Evolutionary conservation across 2,888 invertebrate genomes (phyloP).

Genomic region (Mythimna lalbum): DNA sequence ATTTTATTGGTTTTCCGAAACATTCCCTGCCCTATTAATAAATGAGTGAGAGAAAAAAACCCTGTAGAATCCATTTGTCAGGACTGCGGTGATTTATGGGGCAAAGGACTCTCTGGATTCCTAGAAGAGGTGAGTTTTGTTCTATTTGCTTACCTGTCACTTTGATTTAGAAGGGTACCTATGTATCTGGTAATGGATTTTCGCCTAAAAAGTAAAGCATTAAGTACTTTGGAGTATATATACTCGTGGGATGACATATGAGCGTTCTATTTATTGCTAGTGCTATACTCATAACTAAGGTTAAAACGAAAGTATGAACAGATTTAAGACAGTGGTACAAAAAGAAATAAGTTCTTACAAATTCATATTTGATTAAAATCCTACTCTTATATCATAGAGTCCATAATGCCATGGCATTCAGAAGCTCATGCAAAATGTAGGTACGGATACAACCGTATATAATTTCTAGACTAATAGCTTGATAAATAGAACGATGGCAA

Average conservation of each 20-base stretch:
- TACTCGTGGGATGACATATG: not conserved
- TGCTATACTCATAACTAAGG: no score
- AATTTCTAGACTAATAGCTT: conserved; percentile 30
- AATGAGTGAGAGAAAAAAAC: conserved; percentile 89
- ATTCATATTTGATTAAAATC: not conserved
- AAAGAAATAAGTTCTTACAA: not conserved
- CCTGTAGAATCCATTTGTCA: conserved; percentile 90
- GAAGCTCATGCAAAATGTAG: no score
- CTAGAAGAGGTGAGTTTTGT: conserved; percentile 89
- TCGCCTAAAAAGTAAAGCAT: conserved; percentile 53
- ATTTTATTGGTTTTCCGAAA: conserved; percentile 91
- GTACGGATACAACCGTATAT: not conserved
- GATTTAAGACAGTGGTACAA: no score
- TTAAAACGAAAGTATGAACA: not conserved
- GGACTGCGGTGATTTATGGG: conserved; percentile 88
- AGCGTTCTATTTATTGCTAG: no score
- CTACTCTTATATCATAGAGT: no score
- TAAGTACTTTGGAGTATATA: conserved; percentile 41
- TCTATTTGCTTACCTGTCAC: conserved; percentile 90
- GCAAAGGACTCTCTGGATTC: conserved; percentile 86
- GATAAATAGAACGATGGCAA: not conserved
- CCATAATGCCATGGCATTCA: no score
- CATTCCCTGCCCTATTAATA: conserved; percentile 90
- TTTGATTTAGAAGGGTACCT: conserved; percentile 85
- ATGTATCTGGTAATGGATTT: conserved; percentile 63